Conservation (phyloP, 2,797 vertebrate species). For the Microchirus variegatus region DNA sequence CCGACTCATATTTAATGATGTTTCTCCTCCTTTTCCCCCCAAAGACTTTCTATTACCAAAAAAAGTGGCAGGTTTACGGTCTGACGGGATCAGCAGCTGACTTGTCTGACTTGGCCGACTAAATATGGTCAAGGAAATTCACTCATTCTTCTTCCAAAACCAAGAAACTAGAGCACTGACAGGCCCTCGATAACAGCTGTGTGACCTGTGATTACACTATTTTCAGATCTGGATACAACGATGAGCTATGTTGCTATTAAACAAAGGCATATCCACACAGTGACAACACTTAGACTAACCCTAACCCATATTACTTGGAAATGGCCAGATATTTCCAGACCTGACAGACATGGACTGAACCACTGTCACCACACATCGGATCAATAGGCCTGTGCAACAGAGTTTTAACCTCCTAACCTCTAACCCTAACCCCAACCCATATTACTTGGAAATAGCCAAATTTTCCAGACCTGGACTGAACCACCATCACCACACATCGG, state of each 20-base stretch:
- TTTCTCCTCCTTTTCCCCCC: constrained; percentile 9
- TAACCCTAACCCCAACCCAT: no score
- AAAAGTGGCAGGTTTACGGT: constrained; percentile 19
- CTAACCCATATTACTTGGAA: no score
- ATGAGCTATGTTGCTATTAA: neutral
- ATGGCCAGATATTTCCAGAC: no score
- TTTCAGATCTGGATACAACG: neutral
- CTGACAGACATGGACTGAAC: no score
- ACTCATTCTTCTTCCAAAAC: constrained; percentile 1
- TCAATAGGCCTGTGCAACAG: no score
- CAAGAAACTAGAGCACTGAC: constrained; percentile 2
- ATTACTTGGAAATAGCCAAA: no score
- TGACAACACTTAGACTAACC: neutral
- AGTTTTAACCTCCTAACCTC: no score
- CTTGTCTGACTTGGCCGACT: constrained; percentile 9
- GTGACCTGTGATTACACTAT: constrained; percentile 1
- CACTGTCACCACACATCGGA: no score
- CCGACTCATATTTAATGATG: constrained; percentile 14
- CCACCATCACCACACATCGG: no score
- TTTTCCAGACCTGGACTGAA: no score
- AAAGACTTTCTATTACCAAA: constrained; percentile 8
- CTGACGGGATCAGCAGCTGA: constrained; percentile 23
- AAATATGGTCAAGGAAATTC: neutral
- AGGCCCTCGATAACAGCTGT: constrained; percentile 1
- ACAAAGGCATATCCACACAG: neutral